Evolutionary conservation across 2,888 invertebrate genomes (phyloP), one percentile per base, ranked within the genome.

Genomic region (Drosophila kambysellisi): DNA sequence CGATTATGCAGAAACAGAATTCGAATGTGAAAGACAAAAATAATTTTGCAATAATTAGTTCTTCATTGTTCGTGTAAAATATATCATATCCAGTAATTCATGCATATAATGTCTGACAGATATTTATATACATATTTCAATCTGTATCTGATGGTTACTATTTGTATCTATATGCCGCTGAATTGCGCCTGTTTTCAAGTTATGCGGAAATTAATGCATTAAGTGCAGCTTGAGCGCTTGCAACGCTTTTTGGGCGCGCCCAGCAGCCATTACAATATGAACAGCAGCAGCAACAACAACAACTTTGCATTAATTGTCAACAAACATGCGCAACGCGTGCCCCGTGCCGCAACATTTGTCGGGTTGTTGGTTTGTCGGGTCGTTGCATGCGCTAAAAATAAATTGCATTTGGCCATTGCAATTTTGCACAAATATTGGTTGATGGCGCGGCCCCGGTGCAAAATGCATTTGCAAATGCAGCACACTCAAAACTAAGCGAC

Each of bases 371-470:
- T 58, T 70, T 61, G 75, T 51, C 43, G 54, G 68, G 67, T 82
- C 76, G 72, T 82, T 85, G 85, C 83, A 76, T 86, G 86, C 58
- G 83, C 83, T 71, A 83, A 83, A 83, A 78, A 83, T 85, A 89
- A 85, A 85, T 83, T 83, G 75, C 74, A 83, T 77, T 86, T 83
- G 59, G 56, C 73, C 76, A 87, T 87, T 68, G 69, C 67, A 57
- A 50, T 66, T 60, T 79, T 77, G 70, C 70, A 76, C 59, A 59
- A 30, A 33, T 52, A 43, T 73, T 61, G 41, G 54, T 29, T 33
- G 32, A 1, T 17, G 32, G 8, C 17, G 39, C 39, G 39, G 46
- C 25, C 46, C 46, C 46, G 8, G 25, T 46, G 46, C 15, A 46
- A 46, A 46, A 46, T 17, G 29, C 43, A 56, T 15, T 68, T 57